A percentile compares a stretch with the other conserved stretches of the same genome.
Conservation (phyloP, 2,113 vertebrate genomes). For the Nipponia nippon region DNA sequence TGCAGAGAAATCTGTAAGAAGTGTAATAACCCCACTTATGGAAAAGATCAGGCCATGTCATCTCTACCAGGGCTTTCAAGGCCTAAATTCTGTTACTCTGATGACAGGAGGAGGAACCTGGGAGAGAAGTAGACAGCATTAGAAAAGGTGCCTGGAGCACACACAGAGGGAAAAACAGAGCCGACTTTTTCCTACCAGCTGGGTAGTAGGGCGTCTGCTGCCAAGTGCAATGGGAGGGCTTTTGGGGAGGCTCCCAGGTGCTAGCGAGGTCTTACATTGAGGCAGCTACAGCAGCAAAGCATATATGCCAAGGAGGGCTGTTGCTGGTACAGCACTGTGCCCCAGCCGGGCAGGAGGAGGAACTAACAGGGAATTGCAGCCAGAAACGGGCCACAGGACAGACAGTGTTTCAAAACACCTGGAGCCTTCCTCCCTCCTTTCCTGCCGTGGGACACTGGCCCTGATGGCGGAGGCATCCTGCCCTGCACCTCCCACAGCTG, state of each 20-base stretch:
- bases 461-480: background rate
- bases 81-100: background rate
- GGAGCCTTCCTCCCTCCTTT: background rate
- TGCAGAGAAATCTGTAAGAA: background rate
- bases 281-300: background rate
- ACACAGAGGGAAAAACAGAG: background rate
- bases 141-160: background rate
- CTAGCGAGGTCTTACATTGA: background rate
- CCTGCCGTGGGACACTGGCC: background rate
- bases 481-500: background rate
- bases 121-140: background rate
- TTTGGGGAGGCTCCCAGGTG: background rate
- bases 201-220: background rate
- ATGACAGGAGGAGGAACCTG: background rate
- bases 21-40: background rate
- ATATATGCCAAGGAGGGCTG: background rate
- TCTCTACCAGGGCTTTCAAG: background rate
- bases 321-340: background rate
- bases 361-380: background rate
- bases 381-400: background rate
- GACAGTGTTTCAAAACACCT: background rate
- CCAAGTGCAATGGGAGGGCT: background rate
- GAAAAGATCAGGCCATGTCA: background rate
- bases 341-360: background rate
- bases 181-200: background rate